Percentiles rank a stretch among this genome's conserved stretches.
phyloP scores from a whole-genome alignment of 2,888 invertebrate species.

The Apamea epomidion region DNA sequence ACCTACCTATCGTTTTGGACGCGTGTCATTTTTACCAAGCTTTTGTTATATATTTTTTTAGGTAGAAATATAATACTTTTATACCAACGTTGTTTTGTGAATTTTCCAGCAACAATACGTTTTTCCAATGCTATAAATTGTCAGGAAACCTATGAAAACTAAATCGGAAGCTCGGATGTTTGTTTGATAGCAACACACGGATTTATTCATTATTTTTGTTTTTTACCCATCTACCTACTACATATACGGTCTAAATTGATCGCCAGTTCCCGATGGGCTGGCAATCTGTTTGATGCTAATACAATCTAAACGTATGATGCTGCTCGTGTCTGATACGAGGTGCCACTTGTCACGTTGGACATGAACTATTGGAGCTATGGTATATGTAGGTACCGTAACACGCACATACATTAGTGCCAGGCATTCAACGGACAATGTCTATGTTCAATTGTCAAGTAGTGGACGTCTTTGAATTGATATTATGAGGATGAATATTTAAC shows the following conservation, averaged over 20 bases:
- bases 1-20: neutral
- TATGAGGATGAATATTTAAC: neutral
- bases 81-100: neutral
- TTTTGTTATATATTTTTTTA: neutral
- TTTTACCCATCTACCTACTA: slow-evolving; percentile 21
- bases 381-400: slow-evolving; percentile 5
- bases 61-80: neutral
- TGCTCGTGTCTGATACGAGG: slow-evolving; percentile 36
- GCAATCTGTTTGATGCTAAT: slow-evolving; percentile 48
- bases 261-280: slow-evolving; percentile 30
- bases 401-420: slow-evolving; percentile 34
- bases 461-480: neutral
- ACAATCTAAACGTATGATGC: slow-evolving; percentile 42
- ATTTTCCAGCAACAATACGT: neutral
- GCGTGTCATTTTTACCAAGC: neutral
- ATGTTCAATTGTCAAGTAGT: neutral
- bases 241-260: slow-evolving; percentile 14
- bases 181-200: slow-evolving; percentile 8
- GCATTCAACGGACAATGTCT: slow-evolving; percentile 19
- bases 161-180: slow-evolving; percentile 14
- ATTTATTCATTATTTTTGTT: slow-evolving; percentile 34
- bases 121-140: slow-evolving; percentile 41
- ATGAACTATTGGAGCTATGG: slow-evolving; percentile 41
- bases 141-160: slow-evolving; percentile 32
- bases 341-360: slow-evolving; percentile 54